phyloP scores from a whole-genome alignment of 2,113 vertebrate species.

The Noturus placidus region DNA sequence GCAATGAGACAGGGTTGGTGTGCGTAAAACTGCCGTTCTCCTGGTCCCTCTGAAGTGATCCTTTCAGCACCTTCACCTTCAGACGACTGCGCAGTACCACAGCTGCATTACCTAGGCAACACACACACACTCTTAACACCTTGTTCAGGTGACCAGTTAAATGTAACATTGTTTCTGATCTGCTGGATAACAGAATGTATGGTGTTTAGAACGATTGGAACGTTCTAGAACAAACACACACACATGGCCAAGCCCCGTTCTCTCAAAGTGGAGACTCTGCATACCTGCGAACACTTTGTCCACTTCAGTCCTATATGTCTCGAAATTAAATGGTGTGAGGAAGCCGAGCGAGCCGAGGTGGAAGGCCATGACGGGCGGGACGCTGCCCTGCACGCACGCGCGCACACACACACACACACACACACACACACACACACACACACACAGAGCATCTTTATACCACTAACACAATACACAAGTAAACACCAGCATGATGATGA shows the following conservation, averaged over 20 bases:
- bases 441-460: neutral
- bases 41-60: slow-evolving; percentile 65
- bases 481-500: neutral
- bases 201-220: neutral
- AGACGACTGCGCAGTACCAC: slow-evolving; percentile 78
- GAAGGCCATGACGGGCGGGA: slow-evolving; percentile 81
- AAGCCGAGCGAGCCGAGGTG: slow-evolving; percentile 80
- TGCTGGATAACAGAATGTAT: neutral
- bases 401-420: slow-evolving; percentile 20
- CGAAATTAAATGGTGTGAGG: slow-evolving; percentile 79
- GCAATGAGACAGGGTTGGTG: slow-evolving; percentile 69
- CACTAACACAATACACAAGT: neutral
- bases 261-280: neutral
- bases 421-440: neutral
- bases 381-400: slow-evolving; percentile 61
- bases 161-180: neutral
- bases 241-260: neutral
- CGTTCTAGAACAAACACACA: neutral
- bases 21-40: slow-evolving; percentile 69
- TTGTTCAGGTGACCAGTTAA: neutral
- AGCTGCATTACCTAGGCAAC: slow-evolving; percentile 73
- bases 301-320: slow-evolving; percentile 76
- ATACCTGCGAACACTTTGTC: slow-evolving; percentile 80
- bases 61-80: slow-evolving; percentile 81
- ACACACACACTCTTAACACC: slow-evolving; percentile 1